These are phyloP conservation scores for honey bee (Apis mellifera) DNA, from an alignment of 1,140 invertebrate species.

Conservation along the genomic window Amel_HAv3.1 CM009933.2:7493001-7493500, in stretches of 20 bases:
- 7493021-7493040: too few species aligned
- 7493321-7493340: too few species aligned
- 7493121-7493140: slow-evolving; percentile 19
- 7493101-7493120: neutral
- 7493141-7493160: slow-evolving; percentile 4
- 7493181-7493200: slow-evolving; percentile 41
- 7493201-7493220: neutral
- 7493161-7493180: neutral
- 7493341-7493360: neutral
- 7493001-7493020: neutral
- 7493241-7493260: neutral
- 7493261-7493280: neutral
- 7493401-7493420: slow-evolving; percentile 73
- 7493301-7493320: neutral
- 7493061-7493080: neutral
- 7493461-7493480: slow-evolving; percentile 77
- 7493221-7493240: slow-evolving; percentile 22
- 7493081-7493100: slow-evolving; percentile 1
- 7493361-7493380: slow-evolving; percentile 24
- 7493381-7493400: slow-evolving; percentile 38
- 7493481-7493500: slow-evolving; percentile 75
- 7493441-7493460: slow-evolving; percentile 68
- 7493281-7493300: neutral
- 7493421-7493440: slow-evolving; percentile 78
- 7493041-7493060: neutral